Evolutionary conservation across 2,888 invertebrate species (phyloP).

Genomic region (Hypselothyrea guttata): DNA sequence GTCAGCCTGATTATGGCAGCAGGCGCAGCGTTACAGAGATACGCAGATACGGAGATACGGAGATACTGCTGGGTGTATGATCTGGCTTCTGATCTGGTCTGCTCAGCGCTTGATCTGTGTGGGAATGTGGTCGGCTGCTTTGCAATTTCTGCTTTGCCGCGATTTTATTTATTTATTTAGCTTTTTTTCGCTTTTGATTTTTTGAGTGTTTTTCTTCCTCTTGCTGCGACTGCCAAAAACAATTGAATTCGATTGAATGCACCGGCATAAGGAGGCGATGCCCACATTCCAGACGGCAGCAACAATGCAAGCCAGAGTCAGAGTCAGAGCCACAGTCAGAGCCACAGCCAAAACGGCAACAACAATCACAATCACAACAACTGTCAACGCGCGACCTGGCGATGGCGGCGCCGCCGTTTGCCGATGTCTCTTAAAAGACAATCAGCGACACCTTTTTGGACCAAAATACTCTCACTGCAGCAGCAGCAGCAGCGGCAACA

Average conservation of each 20-base stretch:
- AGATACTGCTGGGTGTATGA: slow-evolving; percentile 42
- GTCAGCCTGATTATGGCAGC: slow-evolving; percentile 59
- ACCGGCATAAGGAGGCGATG: slow-evolving; percentile 73
- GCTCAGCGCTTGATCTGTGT: slow-evolving; percentile 53
- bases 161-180: slow-evolving; percentile 11
- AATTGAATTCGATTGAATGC: slow-evolving; percentile 82
- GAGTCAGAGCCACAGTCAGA: slow-evolving; percentile 18
- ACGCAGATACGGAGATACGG: neutral
- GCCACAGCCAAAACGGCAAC: slow-evolving; percentile 53
- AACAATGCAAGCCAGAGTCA: slow-evolving; percentile 49
- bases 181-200: neutral
- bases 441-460: slow-evolving; percentile 82
- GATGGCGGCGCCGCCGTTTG: slow-evolving; percentile 78
- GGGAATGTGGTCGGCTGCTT: slow-evolving; percentile 73
- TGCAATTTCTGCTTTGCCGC: slow-evolving; percentile 66
- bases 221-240: slow-evolving; percentile 78
- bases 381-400: slow-evolving; percentile 71
- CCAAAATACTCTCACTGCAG: slow-evolving; percentile 72
- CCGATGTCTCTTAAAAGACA: slow-evolving; percentile 81
- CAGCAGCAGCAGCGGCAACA: slow-evolving; percentile 20
- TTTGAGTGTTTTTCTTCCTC: slow-evolving; percentile 5
- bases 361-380: slow-evolving; percentile 79
- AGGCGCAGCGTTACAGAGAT: slow-evolving; percentile 45
- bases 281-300: slow-evolving; percentile 73
- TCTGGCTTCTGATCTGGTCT: slow-evolving; percentile 8